Evolutionary conservation across 1,140 invertebrate species (phyloP), one percentile per base, ranked within the genome.

Genomic region (Trichogramma pretiosum): DNA sequence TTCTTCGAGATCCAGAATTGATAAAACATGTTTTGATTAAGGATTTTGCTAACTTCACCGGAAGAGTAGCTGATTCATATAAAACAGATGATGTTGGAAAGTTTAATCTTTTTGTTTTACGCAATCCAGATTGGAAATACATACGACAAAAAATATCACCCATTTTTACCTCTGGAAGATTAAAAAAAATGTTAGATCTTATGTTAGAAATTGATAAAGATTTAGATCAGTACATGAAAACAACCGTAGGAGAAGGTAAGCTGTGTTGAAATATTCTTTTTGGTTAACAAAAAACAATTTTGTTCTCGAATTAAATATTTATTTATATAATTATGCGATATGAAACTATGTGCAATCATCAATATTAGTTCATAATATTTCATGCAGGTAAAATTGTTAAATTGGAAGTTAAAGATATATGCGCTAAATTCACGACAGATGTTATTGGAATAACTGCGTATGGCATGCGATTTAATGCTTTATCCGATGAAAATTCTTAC

Each of bases 381-480:
- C n/a, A n/a, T n/a, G n/a, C n/a, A n/a, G n/a, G n/a, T n/a, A 19
- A 23, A 7, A 38, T 33, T 8, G 42, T 35, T 13, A 10, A 16
- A 13, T 55, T 75, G 8, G 75, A 76, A 57, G 24, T 66, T 0
- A 72, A 67, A 49, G 65, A 72, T 16, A 32, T 70, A 3, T 57
- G 58, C 34, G 60, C 62, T 0, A 62, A 59, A 32, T 76, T 66
- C 32, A 65, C 69, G 2, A 73, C 72, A 0, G 74, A 77, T 52
- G 54, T 72, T 1, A 76, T 78, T 16, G 68, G 69, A 0, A 67
- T 64, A 0, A 63, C 62, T 26, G 74, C 67, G 0, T 77, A 68
- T 51, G 75, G 74, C 0, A 47, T 74, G 3, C 58, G 67, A n/a
- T 63, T 69, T 0, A 66, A 75, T 17, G 60, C 61, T n/a, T 50